Evolutionary conservation across 2,888 invertebrate genomes (phyloP).

Genomic region (Bellardia pandia): DNA sequence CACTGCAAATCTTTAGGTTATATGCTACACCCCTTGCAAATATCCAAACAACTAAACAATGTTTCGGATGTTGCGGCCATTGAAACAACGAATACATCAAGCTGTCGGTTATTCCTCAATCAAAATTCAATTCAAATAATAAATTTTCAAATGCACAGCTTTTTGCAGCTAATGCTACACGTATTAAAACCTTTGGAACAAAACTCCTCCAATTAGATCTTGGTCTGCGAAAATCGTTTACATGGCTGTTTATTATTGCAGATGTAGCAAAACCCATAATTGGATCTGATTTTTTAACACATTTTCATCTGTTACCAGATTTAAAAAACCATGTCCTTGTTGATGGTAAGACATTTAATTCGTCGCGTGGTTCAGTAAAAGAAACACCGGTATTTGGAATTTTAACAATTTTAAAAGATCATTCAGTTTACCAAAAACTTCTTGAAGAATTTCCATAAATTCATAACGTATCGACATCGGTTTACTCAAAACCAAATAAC

Average conservation of each 20-base stretch:
- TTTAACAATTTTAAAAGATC: slow-evolving; percentile 8
- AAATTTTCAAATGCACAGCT: too few species aligned
- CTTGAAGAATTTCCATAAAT: too few species aligned
- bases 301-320: slow-evolving; percentile 7
- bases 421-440: too few species aligned
- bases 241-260: slow-evolving; percentile 1
- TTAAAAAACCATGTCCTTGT: slow-evolving; percentile 1
- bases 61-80: too few species aligned
- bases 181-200: slow-evolving; percentile 15
- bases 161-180: too few species aligned
- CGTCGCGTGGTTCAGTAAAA: neutral
- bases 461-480: too few species aligned
- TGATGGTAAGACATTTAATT: slow-evolving; percentile 13
- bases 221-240: slow-evolving; percentile 17
- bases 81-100: too few species aligned
- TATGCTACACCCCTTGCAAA: too few species aligned
- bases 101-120: too few species aligned
- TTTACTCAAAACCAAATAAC: neutral
- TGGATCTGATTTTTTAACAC: neutral
- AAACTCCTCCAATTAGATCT: slow-evolving; percentile 26
- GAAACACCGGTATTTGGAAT: neutral
- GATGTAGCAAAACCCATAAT: neutral
- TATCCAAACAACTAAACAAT: too few species aligned
- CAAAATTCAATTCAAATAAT: too few species aligned
- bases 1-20: too few species aligned